Evolutionary conservation across 2,888 invertebrate genomes (phyloP).

Genomic region (Sylvicola cinctus): DNA sequence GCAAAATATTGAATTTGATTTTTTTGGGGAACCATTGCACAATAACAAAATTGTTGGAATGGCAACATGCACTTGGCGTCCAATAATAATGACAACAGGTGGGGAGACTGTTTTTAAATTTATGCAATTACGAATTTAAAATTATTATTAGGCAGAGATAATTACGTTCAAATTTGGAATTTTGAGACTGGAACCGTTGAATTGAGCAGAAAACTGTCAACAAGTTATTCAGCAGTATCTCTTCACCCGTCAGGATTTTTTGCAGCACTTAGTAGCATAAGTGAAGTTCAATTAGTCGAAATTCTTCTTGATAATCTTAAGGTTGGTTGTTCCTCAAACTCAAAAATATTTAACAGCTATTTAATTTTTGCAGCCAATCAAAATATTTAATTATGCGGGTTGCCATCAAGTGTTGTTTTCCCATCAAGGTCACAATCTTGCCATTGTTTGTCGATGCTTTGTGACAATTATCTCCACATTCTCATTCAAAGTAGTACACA

Average conservation of each 20-base stretch:
- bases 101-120: conserved; percentile 1
- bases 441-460: conserved; percentile 69
- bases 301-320: conserved; percentile 73
- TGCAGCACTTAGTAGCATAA: conserved; percentile 73
- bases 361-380: conserved; percentile 14
- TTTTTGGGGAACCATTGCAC: conserved; percentile 57
- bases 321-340: conserved; percentile 9
- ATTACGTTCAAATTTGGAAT: conserved; percentile 80
- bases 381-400: conserved; percentile 32
- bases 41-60: conserved; percentile 60
- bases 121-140: not conserved
- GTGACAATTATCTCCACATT: conserved; percentile 70
- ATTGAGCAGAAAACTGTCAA: conserved; percentile 59
- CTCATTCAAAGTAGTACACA: conserved; percentile 45
- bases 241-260: conserved; percentile 65
- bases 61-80: conserved; percentile 75
- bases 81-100: conserved; percentile 62
- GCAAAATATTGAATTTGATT: conserved; percentile 37
- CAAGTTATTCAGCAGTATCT: conserved; percentile 45
- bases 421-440: conserved; percentile 69
- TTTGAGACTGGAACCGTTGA: conserved; percentile 67
- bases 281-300: conserved; percentile 73
- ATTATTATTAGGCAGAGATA: conserved; percentile 35
- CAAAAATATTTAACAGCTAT: not conserved
- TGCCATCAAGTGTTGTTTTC: conserved; percentile 45